Evolutionary conservation across 2,113 vertebrate genomes (phyloP).

Genomic region (Tonatia bakeri): DNA sequence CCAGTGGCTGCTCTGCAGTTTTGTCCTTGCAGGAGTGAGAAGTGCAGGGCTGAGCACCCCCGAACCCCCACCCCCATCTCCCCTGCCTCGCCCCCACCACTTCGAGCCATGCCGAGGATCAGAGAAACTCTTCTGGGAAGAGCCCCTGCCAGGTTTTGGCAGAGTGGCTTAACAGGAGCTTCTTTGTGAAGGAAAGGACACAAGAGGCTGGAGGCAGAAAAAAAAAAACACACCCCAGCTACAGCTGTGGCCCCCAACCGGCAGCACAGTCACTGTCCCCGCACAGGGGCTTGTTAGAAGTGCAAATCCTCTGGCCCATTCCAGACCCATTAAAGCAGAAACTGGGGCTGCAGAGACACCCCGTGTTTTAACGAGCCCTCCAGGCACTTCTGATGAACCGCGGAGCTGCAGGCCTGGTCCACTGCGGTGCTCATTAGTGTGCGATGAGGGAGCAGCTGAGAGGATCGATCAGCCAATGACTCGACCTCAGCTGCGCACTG

Average conservation of each 20-base stretch:
- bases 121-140: neutral
- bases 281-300: neutral
- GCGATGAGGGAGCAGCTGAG: neutral
- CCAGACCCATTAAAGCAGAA: neutral
- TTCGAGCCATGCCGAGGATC: neutral
- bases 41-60: neutral
- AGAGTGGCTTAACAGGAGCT: rapidly evolving
- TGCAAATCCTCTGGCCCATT: neutral
- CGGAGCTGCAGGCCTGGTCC: rapidly evolving
- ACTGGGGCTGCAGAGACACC: neutral
- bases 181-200: neutral
- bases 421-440: neutral
- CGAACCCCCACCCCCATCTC: too few species aligned
- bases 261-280: neutral
- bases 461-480: neutral
- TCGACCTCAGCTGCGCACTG: neutral
- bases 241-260: too few species aligned
- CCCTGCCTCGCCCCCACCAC: too few species aligned
- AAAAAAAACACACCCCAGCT: neutral
- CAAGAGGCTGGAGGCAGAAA: neutral
- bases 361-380: neutral
- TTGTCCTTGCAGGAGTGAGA: neutral
- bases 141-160: neutral
- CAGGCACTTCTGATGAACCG: neutral
- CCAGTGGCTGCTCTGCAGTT: too few species aligned